Base-by-base conservation (phyloP, 1,140 invertebrate species). In the Caenorhabditis remanei region DNA sequence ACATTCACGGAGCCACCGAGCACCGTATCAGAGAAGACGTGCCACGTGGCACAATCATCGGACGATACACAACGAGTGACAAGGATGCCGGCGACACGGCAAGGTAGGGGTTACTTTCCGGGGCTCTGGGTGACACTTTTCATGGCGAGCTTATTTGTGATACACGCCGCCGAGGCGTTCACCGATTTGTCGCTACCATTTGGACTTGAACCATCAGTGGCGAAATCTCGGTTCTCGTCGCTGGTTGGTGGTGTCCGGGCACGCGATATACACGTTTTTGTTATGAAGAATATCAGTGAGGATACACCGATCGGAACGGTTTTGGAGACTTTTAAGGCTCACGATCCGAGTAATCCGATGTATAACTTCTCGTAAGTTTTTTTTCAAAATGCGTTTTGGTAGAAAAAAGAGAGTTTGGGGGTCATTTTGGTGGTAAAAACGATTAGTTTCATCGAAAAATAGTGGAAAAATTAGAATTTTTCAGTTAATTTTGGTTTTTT, bases 1-100 rank as follows among this genome's bases (percentile, higher is more conserved):
- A 95, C 90, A 97, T 98, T 90, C 94, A 95, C 21, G 91, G 90
- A 65, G 90, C 89, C 21, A 82, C 85, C 58, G 75, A 87, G 48
- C 40, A 87, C 21, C 79, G 84, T 32, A 61, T 92, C 21, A 21
- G 53, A 67, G 91, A 92, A 67, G 89, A 89, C 67, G 87, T 82
- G 50, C 82, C 85, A 71, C 41, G 58, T 41, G 87, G 85, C 9
- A 65, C 48, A 19, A 8, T 71, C 19, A 61, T 92, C 46, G 90
- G 89, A 53, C 16, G 82, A 48, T 90, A 89, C 53, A 85, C 86
- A 3, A 87, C 87, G n/a, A 90, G 61, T 3, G 91, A 85, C 50
- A 50, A 48, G 50, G 85, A 85, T 67, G 63, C 85, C 32, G 67
- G 50, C 13, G 85, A 85, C 65, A n/a, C 32, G 85, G 65, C 85